Base-by-base conservation (phyloP, 2,888 invertebrate genomes). In the Ypsolopha scabrella region DNA sequence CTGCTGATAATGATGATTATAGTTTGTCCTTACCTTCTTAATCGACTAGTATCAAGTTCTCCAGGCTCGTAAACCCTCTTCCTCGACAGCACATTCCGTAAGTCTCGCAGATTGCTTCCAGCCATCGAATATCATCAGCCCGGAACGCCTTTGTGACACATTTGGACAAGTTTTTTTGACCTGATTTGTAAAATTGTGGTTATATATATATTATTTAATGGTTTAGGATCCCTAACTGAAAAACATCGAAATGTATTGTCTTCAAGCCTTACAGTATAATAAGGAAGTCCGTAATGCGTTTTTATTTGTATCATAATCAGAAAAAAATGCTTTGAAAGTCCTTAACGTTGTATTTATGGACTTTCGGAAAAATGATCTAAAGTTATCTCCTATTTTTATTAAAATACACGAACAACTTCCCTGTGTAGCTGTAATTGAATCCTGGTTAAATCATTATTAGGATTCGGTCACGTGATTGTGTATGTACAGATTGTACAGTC, bases 121-220 rank as follows among this genome's bases (percentile, higher is more conserved):
- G 72, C 80, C 82, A 82, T 82, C 67, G 64, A 61, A 14, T n/a
- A 48, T 35, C 50, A 37, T 80, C 71, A 72, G 58, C 64, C 55
- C 57, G 57, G 53, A 57, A 57, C 43, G 52, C 52, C 8, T 2
- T 3, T 24, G 24, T 24, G 24, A 24, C 35, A 52, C 45, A 54
- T 48, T 36, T 48, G 51, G 41, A 10, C 14, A 24, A 34, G 9
- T 14, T 13, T 38, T 13, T 11, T 11, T 48, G 10, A 36, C 38
- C 33, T 43, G 7, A 6, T 43, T 24, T 3, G 4, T 24, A 24
- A 24, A 24, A 24, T 24, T 24, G 24, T 24, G 24, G 24, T 24
- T 24, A 24, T 24, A n/a, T n/a, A n/a, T n/a, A n/a, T n/a, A n/a
- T n/a, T n/a, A n/a, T n/a, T n/a, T n/a, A n/a, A n/a, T n/a, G 38